These are phyloP conservation scores for Gopherus evgoodei DNA, from an alignment of 2,113 vertebrate species.

Conservation along the genomic window DNA sequence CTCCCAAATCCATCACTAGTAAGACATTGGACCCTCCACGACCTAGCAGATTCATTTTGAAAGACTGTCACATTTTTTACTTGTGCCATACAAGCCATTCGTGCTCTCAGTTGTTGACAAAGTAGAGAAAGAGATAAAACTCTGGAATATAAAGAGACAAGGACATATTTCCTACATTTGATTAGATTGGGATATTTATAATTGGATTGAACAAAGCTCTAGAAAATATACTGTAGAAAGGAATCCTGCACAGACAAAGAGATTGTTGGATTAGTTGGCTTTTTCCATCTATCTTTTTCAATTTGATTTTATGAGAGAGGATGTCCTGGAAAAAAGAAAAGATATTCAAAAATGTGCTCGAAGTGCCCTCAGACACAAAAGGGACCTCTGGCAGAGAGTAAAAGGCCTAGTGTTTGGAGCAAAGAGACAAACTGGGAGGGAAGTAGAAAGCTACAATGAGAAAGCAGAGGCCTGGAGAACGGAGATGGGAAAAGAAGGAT, in stretches of 20 bases:
- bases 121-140: background rate
- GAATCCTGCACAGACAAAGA: background rate
- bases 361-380: background rate
- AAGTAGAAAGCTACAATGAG: background rate
- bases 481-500: background rate
- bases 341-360: accelerated
- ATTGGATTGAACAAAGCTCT: background rate
- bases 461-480: background rate
- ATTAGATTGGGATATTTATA: background rate
- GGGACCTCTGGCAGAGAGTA: background rate
- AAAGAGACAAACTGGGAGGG: background rate
- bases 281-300: background rate
- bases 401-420: background rate
- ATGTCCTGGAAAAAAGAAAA: background rate
- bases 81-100: background rate
- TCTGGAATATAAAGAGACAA: background rate
- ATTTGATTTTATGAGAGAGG: background rate
- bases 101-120: background rate
- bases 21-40: background rate
- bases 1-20: background rate
- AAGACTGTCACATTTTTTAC: background rate
- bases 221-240: background rate
- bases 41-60: background rate
- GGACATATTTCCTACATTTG: background rate
- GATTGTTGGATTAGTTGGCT: background rate